Evolutionary conservation across 2,113 vertebrate species (phyloP), one percentile per base, ranked within the genome.

Genomic region (Muscicapa adusta): DNA sequence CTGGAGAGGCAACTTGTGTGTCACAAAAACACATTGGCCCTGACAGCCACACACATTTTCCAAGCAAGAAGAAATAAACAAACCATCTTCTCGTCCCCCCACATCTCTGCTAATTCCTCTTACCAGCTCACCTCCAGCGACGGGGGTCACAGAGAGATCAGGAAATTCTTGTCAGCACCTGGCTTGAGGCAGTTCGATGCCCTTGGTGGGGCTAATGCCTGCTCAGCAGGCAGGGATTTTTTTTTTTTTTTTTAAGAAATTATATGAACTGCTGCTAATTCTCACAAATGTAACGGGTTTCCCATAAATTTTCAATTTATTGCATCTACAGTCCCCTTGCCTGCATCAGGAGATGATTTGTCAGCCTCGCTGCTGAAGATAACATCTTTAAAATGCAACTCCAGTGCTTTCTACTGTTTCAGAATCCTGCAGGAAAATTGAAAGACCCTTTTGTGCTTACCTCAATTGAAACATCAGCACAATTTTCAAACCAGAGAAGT

Each of bases 51-150:
- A 65, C 31, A 42, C n/a, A 29, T 74, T 86, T 77, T 60, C 63
- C 43, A 71, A 51, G 71, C 17, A 62, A 62, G 54, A 54, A 91
- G 76, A 88, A 93, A 93, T 33, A 91, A 96, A 79, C 29, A 62
- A 77, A 77, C 3, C 8, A 1, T 24, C 50, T 80, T 76, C 50
- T 80, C 7, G 0, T 40, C 19, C 5, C 8, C 11, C 10, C 34
- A 8, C 4, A 7, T 45, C 40, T 33, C 23, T 34, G 29, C 38
- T 70, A 66, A 72, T 81, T 89, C 72, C 51, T 79, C 62, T 34
- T 62, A 40, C 47, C 36, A 86, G 22, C 38, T 54, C 67, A 70
- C 60, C 50, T 45, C 38, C 91, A 18, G 2, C 54, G 53, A 24
- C 0, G 2, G 23, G 18, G 40, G 56, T 82, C 82, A 80, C 7